Base-by-base conservation (phyloP, 23 tunicate genomes). In the Aplidium turbinatum region DNA sequence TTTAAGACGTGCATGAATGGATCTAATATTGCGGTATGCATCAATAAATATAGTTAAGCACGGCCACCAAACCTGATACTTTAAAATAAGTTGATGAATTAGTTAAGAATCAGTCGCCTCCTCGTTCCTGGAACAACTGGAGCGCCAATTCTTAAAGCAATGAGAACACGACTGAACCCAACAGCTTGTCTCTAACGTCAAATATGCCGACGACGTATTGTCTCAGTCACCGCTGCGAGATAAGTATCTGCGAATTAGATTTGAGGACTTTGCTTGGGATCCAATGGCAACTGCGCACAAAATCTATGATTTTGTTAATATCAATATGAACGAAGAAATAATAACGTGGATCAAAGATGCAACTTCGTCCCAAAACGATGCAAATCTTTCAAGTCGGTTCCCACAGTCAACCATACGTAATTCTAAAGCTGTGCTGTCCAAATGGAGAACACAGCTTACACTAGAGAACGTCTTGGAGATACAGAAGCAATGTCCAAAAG, bases 231-330 rank as follows among this genome's bases (percentile, higher is more conserved):
- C 19, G 20, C 53, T 38, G 23, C 11, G 24, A 9, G 26, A 67
- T 11, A 67, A 35, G 19, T 67, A 25, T 36, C 18, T 34, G 73
- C 53, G 73, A 34, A 67, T 67, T n/a, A 22, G 73, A 25, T 38
- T 31, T n/a, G 73, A 67, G 22, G 73, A 67, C 22, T 67, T 67
- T 67, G 50, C 35, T 35, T 9, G 20, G 23, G 53, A 67, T 23
- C 73, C 73, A 20, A 36, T 67, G 5, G 7, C 35, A 67, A 35
- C 9, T 3, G 3, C 73, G 3, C 21, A 36, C 25, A 36, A 67
- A 32, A 67, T 67, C 22, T 67, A 25, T 35, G 51, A 67, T 20
- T 67, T 67, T 67, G 50, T 67, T 20, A 22, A 26, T 3, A 7
- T 67, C 4, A 35, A 35, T 13, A 31, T 67, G 22, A 23, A 16